Base-by-base conservation (phyloP, 2,797 vertebrate species). In the Myoxocephalus aenaeus region DNA sequence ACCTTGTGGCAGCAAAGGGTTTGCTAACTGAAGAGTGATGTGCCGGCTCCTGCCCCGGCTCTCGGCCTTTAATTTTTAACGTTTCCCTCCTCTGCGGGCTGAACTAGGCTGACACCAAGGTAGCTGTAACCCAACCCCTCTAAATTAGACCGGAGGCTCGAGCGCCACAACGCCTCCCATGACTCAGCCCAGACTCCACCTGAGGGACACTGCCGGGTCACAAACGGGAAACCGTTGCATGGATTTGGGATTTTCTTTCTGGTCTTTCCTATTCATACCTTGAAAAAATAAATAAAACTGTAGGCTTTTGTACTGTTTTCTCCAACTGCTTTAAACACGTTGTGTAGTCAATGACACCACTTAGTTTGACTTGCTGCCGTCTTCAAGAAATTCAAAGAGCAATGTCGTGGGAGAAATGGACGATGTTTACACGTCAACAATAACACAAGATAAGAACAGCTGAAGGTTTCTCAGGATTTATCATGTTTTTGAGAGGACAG, bases 51-150 rank as follows among this genome's bases (percentile, higher is more conserved):
- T 59, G 46, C 50, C n/a, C 36, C 29, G 0, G 46, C 25, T 13
- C 70, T 58, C 2, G 0, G 42, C 58, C 79, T 77, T 90, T 18
- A 71, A 87, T 84, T 84, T 87, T 87, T 80, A 83, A 90, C 71
- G 59, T 53, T 71, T 80, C 68, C 70, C 78, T 80, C 58, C 57
- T 10, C 20, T 1, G 62, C 4, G 38, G 64, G 77, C 84, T n/a
- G 50, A 11, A 46, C 51, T 48, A 65, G 69, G 32, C 77, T 54
- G 73, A 87, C 73, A 82, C 84, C 70, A 44, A 69, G 20, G 81
- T 22, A 65, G 75, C 65, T 18, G 84, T 68, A 88, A 89, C 75
- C 70, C 54, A 65, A 85, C 40, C 53, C 73, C 57, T 68, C 66
- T 9, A 12, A 65, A 76, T 51, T n/a, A 76, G 66, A 73, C 74